phyloP scores from a whole-genome alignment of 1,140 invertebrate genomes.

The Ostrea denselamellosa region DNA sequence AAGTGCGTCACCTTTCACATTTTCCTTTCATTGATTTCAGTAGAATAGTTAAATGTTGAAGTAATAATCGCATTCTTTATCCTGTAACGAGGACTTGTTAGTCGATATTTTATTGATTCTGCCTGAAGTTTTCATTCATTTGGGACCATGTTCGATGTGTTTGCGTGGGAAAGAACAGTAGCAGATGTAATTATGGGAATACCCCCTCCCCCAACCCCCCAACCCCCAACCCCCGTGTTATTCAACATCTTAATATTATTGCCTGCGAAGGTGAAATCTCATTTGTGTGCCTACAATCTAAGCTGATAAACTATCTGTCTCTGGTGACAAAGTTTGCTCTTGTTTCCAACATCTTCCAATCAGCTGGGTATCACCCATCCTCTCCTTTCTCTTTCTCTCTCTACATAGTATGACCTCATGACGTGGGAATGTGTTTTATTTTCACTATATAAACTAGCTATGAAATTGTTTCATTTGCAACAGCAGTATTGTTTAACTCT shows the following conservation, averaged over 20 bases:
- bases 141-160: background rate
- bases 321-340: background rate
- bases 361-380: background rate
- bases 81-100: background rate
- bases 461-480: background rate
- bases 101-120: slow-evolving; percentile 13
- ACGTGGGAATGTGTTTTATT: background rate
- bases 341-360: background rate
- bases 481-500: background rate
- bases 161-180: background rate
- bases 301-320: background rate
- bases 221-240: background rate
- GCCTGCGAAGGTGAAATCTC: background rate
- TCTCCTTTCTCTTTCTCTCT: too few species aligned
- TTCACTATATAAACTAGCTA: background rate
- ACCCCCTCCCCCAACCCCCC: too few species aligned
- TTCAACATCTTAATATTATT: background rate
- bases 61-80: slow-evolving; percentile 15
- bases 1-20: slow-evolving; percentile 2
- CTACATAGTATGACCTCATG: background rate
- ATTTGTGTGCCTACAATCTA: background rate
- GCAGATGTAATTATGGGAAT: background rate
- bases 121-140: background rate
- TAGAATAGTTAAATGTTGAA: slow-evolving; percentile 18
- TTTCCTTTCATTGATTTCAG: slow-evolving; percentile 32